Base-by-base conservation (phyloP, 2,888 invertebrate genomes). In the Deilephila porcellus region DNA sequence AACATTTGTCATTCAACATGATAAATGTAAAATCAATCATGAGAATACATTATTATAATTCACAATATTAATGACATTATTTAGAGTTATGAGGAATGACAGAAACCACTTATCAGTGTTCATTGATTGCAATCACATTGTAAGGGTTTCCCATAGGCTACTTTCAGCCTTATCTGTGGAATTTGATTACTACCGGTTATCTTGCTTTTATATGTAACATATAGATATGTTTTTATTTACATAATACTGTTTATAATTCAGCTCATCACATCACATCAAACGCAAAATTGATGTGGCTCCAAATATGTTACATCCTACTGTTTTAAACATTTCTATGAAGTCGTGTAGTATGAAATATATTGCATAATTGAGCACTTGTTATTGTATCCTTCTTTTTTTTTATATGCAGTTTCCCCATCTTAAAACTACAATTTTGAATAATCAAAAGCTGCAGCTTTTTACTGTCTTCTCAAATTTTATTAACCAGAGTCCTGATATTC, bases 191-290 rank as follows among this genome's bases (percentile, higher is more conserved):
- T 20, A 25, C 1, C 5, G 20, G 20, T 45, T 45, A 67, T 67
- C 52, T 67, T 20, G 14, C 45, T 45, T 64, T 45, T 20, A 8
- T 45, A 52, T 7, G 25, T 67, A 45, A 52, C 25, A 45, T 67
- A 45, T 8, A 45, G 45, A 67, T 45, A 67, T 67, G 45, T 67
- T 14, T 67, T 67, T 67, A 67, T 67, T 52, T 52, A 67, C 67
- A 67, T 67, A 67, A 52, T 67, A 52, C 29, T 45, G 45, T 14
- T 45, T 25, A 67, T 67, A 67, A 67, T 20, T 17, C 34, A 25
- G 45, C 17, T 67, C 45, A 67, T 67, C 45, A 45, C 25, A 67
- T 20, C 14, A 11, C 25, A 67, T 20, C 14, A 11, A 20, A 20
- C 3, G n/a, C 34, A n/a, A n/a, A 5, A 11, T 20, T 52, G 25